A percentile compares a stretch with the other conserved stretches of the same genome.
These are phyloP conservation scores for Eupelmus urozonus DNA, from an alignment of 2,888 invertebrate genomes.

Conservation along the genomic window DNA sequence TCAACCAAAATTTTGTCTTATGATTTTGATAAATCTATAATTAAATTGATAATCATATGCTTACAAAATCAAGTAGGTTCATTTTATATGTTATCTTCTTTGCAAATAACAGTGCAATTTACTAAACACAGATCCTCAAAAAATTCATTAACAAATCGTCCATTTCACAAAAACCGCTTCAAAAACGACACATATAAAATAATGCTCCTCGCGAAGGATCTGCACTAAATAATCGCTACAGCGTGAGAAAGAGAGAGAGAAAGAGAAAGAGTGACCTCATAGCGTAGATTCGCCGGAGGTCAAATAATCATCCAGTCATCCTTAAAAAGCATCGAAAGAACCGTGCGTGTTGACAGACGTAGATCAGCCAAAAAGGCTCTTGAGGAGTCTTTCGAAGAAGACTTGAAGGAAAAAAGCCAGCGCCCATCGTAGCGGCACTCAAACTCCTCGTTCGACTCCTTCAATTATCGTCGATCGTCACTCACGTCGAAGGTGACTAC, in stretches of 20 bases:
- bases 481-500: too few species aligned
- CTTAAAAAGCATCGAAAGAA: constrained; percentile 9
- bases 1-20: background rate
- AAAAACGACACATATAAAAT: background rate
- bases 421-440: background rate
- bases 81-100: background rate
- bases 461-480: background rate
- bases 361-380: background rate
- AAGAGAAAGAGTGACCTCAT: too few species aligned
- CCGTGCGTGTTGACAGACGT: background rate
- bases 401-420: constrained; percentile 2
- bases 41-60: background rate
- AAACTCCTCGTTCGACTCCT: background rate
- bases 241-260: too few species aligned
- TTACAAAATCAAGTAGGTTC: background rate
- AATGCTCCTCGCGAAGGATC: constrained; percentile 6
- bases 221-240: background rate
- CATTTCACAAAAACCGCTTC: background rate
- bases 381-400: constrained; percentile 2
- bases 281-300: background rate
- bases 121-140: background rate
- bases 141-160: constrained; percentile 7
- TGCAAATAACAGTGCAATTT: too few species aligned
- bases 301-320: background rate
- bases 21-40: constrained; percentile 35